Evolutionary conservation across 2,797 vertebrate genomes (phyloP).

Genomic region (Zenarchopterus dispar): DNA sequence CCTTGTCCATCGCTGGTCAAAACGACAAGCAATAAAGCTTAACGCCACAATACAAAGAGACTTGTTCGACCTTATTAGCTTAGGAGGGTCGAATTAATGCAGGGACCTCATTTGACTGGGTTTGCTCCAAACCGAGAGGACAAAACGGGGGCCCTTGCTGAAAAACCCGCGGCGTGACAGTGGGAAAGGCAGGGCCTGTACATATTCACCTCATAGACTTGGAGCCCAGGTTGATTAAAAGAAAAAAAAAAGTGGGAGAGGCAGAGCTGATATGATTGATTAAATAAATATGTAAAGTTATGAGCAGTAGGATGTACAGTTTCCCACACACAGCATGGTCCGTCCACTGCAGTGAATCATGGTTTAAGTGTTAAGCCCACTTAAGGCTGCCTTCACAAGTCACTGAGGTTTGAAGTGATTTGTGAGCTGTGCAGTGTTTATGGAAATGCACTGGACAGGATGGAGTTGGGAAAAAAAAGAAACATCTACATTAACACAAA

Average conservation of each 20-base stretch:
- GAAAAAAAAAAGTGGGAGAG: constrained; percentile 33
- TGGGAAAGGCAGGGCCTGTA: constrained; percentile 22
- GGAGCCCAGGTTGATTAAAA: constrained; percentile 52
- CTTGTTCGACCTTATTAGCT: constrained; percentile 99
- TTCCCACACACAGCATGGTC: constrained; percentile 66
- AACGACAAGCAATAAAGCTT: constrained; percentile 99
- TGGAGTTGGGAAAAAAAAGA: constrained; percentile 54
- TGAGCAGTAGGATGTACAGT: constrained; percentile 55
- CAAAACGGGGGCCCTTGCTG: constrained; percentile 39
- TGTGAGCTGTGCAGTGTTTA: constrained; percentile 83
- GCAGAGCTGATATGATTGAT: constrained; percentile 73
- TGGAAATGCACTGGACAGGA: constrained; percentile 82
- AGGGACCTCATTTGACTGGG: constrained; percentile 92
- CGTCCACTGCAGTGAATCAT: constrained; percentile 74
- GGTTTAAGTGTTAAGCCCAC: constrained; percentile 82
- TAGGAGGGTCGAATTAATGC: constrained; percentile 99
- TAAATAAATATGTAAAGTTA: constrained; percentile 81
- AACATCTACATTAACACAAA: constrained; percentile 75
- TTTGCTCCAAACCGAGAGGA: constrained; percentile 81
- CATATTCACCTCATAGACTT: constrained; percentile 14
- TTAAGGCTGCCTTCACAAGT: constrained; percentile 83
- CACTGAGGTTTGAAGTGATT: constrained; percentile 84
- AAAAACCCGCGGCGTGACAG: constrained; percentile 44
- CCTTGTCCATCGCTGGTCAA: constrained; percentile 99
- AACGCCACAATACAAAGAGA: constrained; percentile 95